These are phyloP conservation scores for Spongilla lacustris DNA, from an alignment of 37 sponge, comb jelly and placozoan species.

Conservation along the genomic window DNA sequence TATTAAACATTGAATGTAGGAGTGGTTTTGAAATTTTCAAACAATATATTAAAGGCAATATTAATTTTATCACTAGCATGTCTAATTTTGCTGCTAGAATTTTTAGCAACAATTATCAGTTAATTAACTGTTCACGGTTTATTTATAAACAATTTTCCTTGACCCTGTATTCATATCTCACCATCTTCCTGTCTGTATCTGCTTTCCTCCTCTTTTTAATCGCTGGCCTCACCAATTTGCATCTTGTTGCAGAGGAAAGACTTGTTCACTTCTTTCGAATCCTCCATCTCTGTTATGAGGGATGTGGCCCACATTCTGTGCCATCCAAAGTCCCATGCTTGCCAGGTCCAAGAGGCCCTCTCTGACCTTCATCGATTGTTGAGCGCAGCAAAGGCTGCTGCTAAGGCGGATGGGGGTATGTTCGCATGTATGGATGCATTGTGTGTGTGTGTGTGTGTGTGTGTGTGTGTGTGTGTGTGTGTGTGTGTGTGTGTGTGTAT, in stretches of 20 bases:
- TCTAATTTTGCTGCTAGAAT: too few species aligned
- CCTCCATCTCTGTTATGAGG: conserved; percentile 11
- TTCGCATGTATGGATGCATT: not conserved
- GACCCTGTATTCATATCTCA: too few species aligned
- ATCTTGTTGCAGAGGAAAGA: conserved; percentile 45
- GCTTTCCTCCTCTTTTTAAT: too few species aligned
- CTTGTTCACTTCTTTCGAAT: conserved; percentile 32
- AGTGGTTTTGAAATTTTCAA: too few species aligned
- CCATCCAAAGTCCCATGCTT: conserved; percentile 6
- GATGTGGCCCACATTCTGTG: conserved; percentile 44
- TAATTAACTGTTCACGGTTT: too few species aligned
- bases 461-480: not conserved
- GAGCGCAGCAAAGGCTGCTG: not conserved
- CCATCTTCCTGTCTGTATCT: not conserved
- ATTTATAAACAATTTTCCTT: too few species aligned
- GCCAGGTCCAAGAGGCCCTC: conserved; percentile 42
- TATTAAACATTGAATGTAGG: too few species aligned
- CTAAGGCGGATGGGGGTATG: not conserved
- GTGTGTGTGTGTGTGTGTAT: not conserved
- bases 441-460: conserved; percentile 25
- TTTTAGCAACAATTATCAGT: too few species aligned
- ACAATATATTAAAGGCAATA: too few species aligned
- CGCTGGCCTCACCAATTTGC: too few species aligned
- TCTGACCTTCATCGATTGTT: conserved; percentile 44
- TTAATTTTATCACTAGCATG: too few species aligned